Percentiles rank a stretch among this genome's conserved stretches.
Evolutionary conservation across 2,888 invertebrate species (phyloP).

Genomic region (Matsumyia berberina): DNA sequence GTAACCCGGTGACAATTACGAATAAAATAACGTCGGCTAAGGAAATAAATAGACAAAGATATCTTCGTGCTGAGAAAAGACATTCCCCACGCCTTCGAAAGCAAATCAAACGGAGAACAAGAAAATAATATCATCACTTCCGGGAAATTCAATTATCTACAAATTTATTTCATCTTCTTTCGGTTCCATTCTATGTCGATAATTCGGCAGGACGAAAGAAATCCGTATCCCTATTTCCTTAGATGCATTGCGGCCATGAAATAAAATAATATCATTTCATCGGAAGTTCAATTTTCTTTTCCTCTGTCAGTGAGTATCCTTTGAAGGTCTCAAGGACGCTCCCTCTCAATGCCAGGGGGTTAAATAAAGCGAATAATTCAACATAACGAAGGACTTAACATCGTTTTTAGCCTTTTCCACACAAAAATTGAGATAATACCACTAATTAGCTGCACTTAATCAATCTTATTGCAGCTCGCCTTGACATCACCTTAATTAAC

Average conservation of each 20-base stretch:
- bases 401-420: conserved; percentile 1
- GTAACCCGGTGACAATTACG: too few relatives aligned
- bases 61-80: not conserved
- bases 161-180: conserved; percentile 25
- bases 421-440: conserved; percentile 52
- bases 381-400: conserved; percentile 11
- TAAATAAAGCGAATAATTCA: conserved; percentile 50
- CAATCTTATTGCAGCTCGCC: conserved; percentile 64
- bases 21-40: too few relatives aligned
- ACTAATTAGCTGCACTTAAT: conserved; percentile 72
- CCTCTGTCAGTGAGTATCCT: conserved; percentile 27
- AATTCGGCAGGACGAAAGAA: not conserved
- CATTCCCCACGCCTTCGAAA: not conserved
- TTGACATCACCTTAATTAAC: conserved; percentile 66
- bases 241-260: conserved; percentile 41
- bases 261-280: conserved; percentile 33
- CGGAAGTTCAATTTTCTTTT: conserved; percentile 54
- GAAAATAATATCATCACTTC: conserved; percentile 1
- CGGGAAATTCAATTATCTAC: conserved; percentile 37
- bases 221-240: conserved; percentile 30
- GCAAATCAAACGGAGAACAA: not conserved
- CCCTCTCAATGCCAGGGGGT: not conserved
- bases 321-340: not conserved
- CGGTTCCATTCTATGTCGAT: not conserved
- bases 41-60: too few relatives aligned